Evolutionary conservation across 2,113 vertebrate species (phyloP).

Genomic region (Sitta europaea): DNA sequence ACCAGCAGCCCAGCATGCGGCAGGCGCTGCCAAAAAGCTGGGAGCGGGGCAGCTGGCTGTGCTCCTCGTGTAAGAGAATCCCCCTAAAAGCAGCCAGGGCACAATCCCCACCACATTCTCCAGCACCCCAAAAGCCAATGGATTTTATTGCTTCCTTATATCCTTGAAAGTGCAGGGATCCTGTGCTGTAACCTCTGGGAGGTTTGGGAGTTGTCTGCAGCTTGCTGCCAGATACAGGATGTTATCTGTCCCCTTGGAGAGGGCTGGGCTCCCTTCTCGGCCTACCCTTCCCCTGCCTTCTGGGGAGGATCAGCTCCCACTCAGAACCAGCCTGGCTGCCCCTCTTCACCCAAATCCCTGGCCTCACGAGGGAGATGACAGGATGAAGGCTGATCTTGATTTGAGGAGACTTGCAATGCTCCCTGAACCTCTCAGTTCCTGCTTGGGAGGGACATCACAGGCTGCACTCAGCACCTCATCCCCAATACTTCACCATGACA

Average conservation of each 20-base stretch:
- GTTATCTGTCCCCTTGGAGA: neutral
- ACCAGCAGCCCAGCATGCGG: neutral
- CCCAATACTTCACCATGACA: neutral
- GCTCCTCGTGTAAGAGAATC: accelerated
- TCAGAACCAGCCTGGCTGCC: neutral
- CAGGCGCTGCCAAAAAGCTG: neutral
- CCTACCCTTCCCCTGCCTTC: neutral
- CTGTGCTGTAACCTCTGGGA: neutral
- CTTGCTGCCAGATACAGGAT: accelerated
- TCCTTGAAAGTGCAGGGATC: neutral
- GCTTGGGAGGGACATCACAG: neutral
- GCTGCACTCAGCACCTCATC: accelerated
- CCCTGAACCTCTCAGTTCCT: neutral
- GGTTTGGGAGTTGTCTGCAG: neutral
- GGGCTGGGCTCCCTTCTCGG: neutral
- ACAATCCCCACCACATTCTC: neutral
- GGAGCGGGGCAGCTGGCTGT: neutral
- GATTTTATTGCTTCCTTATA: neutral
- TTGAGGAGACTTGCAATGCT: neutral
- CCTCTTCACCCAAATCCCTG: neutral
- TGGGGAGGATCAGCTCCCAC: neutral
- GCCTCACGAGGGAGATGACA: accelerated
- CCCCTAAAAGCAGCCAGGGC: neutral
- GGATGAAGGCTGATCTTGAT: neutral
- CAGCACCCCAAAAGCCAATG: neutral